These are phyloP conservation scores for Leucozona laternaria DNA, from an alignment of 2,888 invertebrate species.

Conservation along the genomic window DNA sequence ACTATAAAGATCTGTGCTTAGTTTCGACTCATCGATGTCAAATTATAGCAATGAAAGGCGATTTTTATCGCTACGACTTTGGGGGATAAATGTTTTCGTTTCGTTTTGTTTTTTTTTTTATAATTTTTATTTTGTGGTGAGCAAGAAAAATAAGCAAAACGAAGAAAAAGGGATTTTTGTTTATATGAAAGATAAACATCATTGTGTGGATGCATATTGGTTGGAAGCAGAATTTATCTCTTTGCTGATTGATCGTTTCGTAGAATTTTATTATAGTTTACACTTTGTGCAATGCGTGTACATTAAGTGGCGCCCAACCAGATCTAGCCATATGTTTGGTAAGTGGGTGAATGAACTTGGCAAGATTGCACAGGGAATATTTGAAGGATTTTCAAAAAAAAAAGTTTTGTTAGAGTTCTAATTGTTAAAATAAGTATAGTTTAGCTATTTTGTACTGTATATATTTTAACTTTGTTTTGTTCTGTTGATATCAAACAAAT, in stretches of 20 bases:
- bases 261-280: conserved; percentile 43
- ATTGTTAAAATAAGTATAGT: too few relatives aligned
- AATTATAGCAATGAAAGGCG: conserved; percentile 67
- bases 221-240: conserved; percentile 11
- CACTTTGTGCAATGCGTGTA: neutral
- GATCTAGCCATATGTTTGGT: conserved; percentile 5
- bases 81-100: neutral
- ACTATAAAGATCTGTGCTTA: conserved; percentile 54
- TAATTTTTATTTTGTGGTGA: conserved; percentile 22
- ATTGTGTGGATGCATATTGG: conserved; percentile 45
- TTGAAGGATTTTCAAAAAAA: neutral
- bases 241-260: conserved; percentile 42
- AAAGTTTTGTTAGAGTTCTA: too few relatives aligned
- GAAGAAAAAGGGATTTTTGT: conserved; percentile 18
- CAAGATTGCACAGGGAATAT: neutral
- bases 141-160: conserved; percentile 8
- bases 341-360: neutral
- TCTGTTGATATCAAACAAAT: too few relatives aligned
- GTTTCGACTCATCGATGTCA: conserved; percentile 69
- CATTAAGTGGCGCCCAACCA: conserved; percentile 52
- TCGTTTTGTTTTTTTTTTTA: neutral
- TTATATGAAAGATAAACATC: conserved; percentile 41
- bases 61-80: conserved; percentile 55
- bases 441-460: too few relatives aligned
- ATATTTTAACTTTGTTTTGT: too few relatives aligned